These are phyloP conservation scores for Sitophilus oryzae DNA, from an alignment of 1,140 invertebrate genomes.

Conservation along the genomic window DNA sequence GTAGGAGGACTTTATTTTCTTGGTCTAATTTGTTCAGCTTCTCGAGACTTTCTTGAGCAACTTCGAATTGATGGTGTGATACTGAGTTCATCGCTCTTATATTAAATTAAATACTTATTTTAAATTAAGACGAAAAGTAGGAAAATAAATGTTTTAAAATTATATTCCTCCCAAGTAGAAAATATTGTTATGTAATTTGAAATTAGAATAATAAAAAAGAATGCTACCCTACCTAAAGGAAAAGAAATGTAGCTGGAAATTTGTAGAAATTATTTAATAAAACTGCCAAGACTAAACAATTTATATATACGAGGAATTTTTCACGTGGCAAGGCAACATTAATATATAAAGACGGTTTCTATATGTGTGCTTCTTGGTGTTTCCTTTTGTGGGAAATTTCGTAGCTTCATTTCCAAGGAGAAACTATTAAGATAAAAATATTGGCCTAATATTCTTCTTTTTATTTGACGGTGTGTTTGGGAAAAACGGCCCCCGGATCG, in stretches of 20 bases:
- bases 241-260: not conserved
- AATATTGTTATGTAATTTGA: not conserved
- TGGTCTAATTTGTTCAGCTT: no score
- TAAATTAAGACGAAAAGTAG: no score
- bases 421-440: conserved; percentile 17
- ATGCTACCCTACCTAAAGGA: not conserved
- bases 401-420: not conserved
- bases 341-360: not conserved
- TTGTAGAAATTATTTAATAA: not conserved
- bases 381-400: not conserved
- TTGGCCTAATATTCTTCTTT: conserved; percentile 10
- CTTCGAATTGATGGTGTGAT: not conserved
- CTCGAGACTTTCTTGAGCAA: not conserved
- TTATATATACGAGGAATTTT: not conserved
- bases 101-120: not conserved
- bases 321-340: not conserved
- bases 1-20: no score
- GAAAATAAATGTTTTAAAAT: no score
- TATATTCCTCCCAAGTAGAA: not conserved
- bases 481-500: not conserved
- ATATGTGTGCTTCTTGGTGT: not conserved
- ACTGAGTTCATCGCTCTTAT: not conserved
- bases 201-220: not conserved
- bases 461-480: conserved; percentile 10
- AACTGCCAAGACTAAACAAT: not conserved